A percentile compares a stretch with the other conserved stretches of the same genome.
These are phyloP conservation scores for Pituophis catenifer DNA, from an alignment of 2,113 vertebrate species.

Conservation along the genomic window DNA sequence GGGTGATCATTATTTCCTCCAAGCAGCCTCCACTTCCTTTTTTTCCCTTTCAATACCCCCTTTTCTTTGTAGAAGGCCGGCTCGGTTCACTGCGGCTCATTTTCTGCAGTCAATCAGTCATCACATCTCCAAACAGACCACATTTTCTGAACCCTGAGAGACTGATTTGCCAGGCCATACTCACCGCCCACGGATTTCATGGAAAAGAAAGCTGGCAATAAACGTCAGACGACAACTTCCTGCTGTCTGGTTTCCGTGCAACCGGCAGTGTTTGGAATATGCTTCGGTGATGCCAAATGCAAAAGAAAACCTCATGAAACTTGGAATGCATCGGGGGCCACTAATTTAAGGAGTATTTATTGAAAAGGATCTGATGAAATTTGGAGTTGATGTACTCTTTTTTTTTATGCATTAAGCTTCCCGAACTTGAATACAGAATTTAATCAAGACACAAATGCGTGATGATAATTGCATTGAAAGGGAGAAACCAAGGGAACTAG, in stretches of 20 bases:
- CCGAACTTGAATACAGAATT: background rate
- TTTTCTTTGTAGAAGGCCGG: background rate
- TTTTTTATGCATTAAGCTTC: background rate
- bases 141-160: too few relatives aligned
- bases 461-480: background rate
- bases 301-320: background rate
- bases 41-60: background rate
- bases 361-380: background rate
- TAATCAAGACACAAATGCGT: background rate
- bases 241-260: slow-evolving; percentile 42
- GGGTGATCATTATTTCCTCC: background rate
- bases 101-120: background rate
- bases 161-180: background rate
- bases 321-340: background rate
- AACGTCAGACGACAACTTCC: slow-evolving; percentile 45
- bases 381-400: background rate
- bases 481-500: background rate
- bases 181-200: background rate
- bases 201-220: slow-evolving; percentile 8
- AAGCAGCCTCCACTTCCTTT: background rate
- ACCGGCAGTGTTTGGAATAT: slow-evolving; percentile 15
- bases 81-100: background rate
- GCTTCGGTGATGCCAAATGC: background rate
- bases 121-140: background rate
- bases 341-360: background rate